Evolutionary conservation across 2,113 vertebrate species (phyloP).

Genomic region (Chaenogobius annularis): DNA sequence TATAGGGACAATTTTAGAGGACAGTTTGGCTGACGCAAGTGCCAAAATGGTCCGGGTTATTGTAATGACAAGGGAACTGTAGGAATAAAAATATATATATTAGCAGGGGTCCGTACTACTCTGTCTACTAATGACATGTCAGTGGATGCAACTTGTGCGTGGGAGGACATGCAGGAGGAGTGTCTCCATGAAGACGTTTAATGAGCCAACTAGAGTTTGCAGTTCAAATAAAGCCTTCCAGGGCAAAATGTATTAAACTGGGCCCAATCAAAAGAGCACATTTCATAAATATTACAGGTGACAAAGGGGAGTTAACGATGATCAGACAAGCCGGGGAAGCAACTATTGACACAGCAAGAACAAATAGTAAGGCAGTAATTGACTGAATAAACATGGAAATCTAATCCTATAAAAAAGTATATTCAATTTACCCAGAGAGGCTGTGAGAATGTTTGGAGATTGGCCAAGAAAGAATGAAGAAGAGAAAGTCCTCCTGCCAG

Average conservation of each 20-base stretch:
- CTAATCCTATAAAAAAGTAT: slow-evolving; percentile 29
- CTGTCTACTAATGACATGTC: slow-evolving; percentile 10
- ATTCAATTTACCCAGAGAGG: slow-evolving; percentile 45
- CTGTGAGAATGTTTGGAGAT: slow-evolving; percentile 6
- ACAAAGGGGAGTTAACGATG: slow-evolving; percentile 29
- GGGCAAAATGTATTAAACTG: slow-evolving; percentile 24
- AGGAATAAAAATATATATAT: slow-evolving; percentile 9
- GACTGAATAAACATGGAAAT: slow-evolving; percentile 39
- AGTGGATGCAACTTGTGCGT: slow-evolving; percentile 1
- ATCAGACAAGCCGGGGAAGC: slow-evolving; percentile 21
- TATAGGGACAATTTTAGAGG: not conserved
- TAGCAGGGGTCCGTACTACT: slow-evolving; percentile 13
- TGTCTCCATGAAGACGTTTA: not conserved
- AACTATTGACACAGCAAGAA: slow-evolving; percentile 21
- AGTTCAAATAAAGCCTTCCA: not conserved
- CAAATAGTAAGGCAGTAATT: slow-evolving; percentile 13
- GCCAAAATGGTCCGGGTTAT: not conserved
- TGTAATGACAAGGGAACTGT: not conserved
- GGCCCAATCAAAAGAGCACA: not conserved
- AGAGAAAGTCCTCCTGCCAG: not conserved
- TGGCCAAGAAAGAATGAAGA: slow-evolving; percentile 1
- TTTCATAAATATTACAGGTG: slow-evolving; percentile 31
- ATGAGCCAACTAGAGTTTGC: slow-evolving; percentile 18
- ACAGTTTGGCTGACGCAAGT: not conserved
- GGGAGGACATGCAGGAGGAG: slow-evolving; percentile 22